These are phyloP conservation scores for Drosophila parthenogenetica DNA, from an alignment of 2,888 invertebrate species.

Conservation along the genomic window DNA sequence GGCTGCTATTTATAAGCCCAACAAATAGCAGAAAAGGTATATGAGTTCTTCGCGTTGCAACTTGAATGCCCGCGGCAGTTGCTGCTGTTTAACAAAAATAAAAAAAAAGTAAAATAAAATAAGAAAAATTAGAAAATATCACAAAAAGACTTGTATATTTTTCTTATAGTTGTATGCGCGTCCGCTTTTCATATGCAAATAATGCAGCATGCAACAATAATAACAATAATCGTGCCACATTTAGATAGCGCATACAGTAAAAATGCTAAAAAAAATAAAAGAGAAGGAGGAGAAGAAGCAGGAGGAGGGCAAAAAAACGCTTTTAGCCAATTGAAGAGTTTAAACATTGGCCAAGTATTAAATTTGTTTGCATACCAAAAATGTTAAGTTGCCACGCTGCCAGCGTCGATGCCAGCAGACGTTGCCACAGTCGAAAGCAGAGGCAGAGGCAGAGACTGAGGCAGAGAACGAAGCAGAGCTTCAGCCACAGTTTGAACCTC, in stretches of 20 bases:
- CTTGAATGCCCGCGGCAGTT: slow-evolving; percentile 40
- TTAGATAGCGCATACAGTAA: slow-evolving; percentile 69
- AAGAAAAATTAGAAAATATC: no score
- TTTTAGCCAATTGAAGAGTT: slow-evolving; percentile 81
- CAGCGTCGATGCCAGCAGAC: slow-evolving; percentile 46
- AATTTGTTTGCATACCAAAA: slow-evolving; percentile 76
- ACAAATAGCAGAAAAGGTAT: slow-evolving; percentile 41
- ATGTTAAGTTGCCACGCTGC: slow-evolving; percentile 66
- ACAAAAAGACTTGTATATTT: slow-evolving; percentile 23
- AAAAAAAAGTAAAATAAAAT: no score
- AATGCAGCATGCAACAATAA: slow-evolving; percentile 64
- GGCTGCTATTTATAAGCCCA: slow-evolving; percentile 67
- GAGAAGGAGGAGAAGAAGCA: background rate
- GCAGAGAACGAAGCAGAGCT: background rate
- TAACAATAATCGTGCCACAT: slow-evolving; percentile 82
- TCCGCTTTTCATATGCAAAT: slow-evolving; percentile 66
- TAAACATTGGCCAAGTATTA: slow-evolving; percentile 81
- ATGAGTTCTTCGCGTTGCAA: slow-evolving; percentile 46
- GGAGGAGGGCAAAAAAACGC: slow-evolving; percentile 52
- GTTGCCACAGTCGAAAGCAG: slow-evolving; percentile 31
- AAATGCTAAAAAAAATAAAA: background rate
- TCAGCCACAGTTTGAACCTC: slow-evolving; percentile 46
- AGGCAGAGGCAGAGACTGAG: slow-evolving; percentile 13
- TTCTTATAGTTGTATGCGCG: slow-evolving; percentile 18
- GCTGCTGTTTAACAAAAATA: slow-evolving; percentile 19